phyloP scores from a whole-genome alignment of 1,140 invertebrate genomes.

The Hesperophylax magnus region DNA sequence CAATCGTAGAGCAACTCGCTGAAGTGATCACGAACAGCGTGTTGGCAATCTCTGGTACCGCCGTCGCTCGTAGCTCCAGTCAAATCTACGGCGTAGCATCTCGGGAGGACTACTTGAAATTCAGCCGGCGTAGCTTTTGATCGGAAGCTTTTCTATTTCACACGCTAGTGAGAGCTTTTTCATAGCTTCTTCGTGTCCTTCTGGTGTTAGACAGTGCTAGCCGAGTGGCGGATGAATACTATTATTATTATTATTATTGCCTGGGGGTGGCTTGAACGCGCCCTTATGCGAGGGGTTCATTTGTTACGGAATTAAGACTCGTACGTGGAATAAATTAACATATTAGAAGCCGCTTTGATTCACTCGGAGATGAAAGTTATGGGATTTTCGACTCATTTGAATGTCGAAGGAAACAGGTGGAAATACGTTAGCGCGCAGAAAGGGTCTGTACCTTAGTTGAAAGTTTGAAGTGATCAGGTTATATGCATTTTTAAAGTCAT shows the following conservation, averaged over 20 bases:
- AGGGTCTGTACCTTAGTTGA: too few relatives aligned
- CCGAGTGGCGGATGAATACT: neutral
- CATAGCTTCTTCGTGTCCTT: neutral
- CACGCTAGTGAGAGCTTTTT: constrained; percentile 39
- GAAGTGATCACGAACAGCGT: too few relatives aligned
- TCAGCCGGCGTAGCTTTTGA: constrained; percentile 51
- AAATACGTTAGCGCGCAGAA: too few relatives aligned
- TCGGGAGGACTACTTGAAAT: constrained; percentile 46
- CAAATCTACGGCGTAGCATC: constrained; percentile 8
- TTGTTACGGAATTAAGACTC: constrained; percentile 11
- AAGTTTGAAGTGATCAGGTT: too few relatives aligned
- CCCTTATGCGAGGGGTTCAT: neutral
- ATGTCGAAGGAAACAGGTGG: too few relatives aligned
- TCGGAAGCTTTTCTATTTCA: constrained; percentile 55
- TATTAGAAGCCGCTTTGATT: too few relatives aligned
- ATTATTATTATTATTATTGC: neutral
- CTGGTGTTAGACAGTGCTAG: neutral
- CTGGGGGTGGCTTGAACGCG: neutral
- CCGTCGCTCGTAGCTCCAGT: neutral
- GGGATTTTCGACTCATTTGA: too few relatives aligned
- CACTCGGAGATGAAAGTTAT: too few relatives aligned
- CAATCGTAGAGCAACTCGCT: too few relatives aligned
- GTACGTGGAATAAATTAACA: constrained; percentile 8
- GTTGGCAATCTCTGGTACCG: too few relatives aligned
- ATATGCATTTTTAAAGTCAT: too few relatives aligned